Percentiles rank a stretch among this genome's conserved stretches.
Evolutionary conservation across 1,140 invertebrate species (phyloP).

Genomic region (Drosophila grimshawi): DNA sequence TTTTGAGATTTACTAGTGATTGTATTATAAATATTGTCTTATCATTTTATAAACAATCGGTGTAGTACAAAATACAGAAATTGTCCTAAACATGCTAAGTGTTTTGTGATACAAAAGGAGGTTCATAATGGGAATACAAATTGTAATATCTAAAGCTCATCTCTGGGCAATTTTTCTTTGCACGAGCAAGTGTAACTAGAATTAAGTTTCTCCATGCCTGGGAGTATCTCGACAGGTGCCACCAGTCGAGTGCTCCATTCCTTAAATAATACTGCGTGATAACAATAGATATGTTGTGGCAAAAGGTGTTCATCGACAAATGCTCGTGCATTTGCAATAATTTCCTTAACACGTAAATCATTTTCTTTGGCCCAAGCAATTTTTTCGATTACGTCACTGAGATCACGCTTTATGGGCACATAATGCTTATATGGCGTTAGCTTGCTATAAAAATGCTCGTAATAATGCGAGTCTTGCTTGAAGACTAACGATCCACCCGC

Average conservation of each 20-base stretch:
- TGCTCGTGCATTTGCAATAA: slow-evolving; percentile 89
- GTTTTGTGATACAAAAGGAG: not conserved
- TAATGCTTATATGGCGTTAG: slow-evolving; percentile 92
- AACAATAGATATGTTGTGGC: slow-evolving; percentile 95
- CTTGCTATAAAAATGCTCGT: slow-evolving; percentile 96
- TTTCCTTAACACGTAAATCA: slow-evolving; percentile 90
- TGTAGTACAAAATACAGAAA: not conserved
- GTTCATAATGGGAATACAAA: not conserved
- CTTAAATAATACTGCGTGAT: slow-evolving; percentile 92
- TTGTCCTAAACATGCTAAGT: not conserved
- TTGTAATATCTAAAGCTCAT: slow-evolving; percentile 57
- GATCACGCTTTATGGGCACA: slow-evolving; percentile 91
- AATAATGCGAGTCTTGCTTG: slow-evolving; percentile 96
- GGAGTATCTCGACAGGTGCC: slow-evolving; percentile 86
- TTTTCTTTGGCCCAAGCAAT: slow-evolving; percentile 92
- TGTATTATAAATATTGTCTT: not conserved
- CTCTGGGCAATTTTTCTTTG: slow-evolving; percentile 52
- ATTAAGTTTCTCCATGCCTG: slow-evolving; percentile 91
- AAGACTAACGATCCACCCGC: slow-evolving; percentile 94
- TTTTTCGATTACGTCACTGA: slow-evolving; percentile 92
- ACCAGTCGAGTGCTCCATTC: slow-evolving; percentile 90
- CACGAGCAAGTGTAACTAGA: slow-evolving; percentile 85
- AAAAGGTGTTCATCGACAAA: slow-evolving; percentile 92
- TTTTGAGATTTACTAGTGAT: not conserved
- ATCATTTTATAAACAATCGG: not conserved